These are phyloP conservation scores for Penaeus chinensis DNA, from an alignment of 1,140 invertebrate genomes.

Conservation along the genomic window DNA sequence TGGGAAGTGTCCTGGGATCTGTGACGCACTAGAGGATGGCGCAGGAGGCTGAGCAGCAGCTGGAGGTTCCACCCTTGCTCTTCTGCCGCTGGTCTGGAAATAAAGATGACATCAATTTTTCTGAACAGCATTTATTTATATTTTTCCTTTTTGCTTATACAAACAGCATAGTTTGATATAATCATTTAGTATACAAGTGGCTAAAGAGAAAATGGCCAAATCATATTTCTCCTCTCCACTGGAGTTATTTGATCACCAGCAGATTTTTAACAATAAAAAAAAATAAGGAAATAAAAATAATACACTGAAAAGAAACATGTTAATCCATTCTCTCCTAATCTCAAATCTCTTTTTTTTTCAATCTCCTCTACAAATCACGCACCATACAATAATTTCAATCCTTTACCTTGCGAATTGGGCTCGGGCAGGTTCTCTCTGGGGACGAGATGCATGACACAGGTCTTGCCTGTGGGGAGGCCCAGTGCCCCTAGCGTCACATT, in stretches of 20 bases:
- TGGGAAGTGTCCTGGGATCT: not conserved
- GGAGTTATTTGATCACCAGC: too few relatives aligned
- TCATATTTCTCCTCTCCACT: too few relatives aligned
- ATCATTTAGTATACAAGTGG: too few relatives aligned
- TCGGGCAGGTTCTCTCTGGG: constrained; percentile 98
- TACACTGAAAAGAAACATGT: too few relatives aligned
- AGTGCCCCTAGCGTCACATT: constrained; percentile 98
- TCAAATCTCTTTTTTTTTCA: too few relatives aligned
- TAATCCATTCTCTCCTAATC: too few relatives aligned
- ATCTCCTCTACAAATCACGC: too few relatives aligned
- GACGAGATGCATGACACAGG: constrained; percentile 99
- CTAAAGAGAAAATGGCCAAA: too few relatives aligned
- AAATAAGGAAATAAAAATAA: too few relatives aligned
- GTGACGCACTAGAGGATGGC: constrained; percentile 81
- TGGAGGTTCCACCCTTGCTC: constrained; percentile 91
- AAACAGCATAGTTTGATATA: too few relatives aligned
- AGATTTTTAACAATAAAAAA: too few relatives aligned
- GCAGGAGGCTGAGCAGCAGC: constrained; percentile 91
- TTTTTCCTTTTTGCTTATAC: too few relatives aligned
- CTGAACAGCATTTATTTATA: not conserved
- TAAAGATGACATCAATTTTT: constrained; percentile 64
- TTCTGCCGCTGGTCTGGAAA: constrained; percentile 93
- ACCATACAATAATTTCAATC: not conserved
- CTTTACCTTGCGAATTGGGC: constrained; percentile 95
- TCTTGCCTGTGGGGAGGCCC: constrained; percentile 94